These are phyloP conservation scores for Cepphus grylle DNA, from an alignment of 2,113 vertebrate species.

Conservation along the genomic window DNA sequence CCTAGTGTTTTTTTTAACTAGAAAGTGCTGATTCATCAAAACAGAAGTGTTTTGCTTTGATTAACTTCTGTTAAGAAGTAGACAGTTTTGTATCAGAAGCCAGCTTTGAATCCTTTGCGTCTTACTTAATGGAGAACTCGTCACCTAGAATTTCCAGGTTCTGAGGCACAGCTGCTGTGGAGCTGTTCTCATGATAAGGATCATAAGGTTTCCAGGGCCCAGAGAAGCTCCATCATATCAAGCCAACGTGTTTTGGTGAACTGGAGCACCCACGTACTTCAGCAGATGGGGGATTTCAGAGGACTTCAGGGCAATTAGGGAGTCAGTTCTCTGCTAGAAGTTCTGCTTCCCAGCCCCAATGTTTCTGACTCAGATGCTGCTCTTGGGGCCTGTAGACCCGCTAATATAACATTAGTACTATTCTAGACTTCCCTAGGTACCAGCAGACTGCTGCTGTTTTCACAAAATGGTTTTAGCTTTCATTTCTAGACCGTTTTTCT, in stretches of 20 bases:
- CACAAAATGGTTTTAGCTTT: not conserved
- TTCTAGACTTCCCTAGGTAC: not conserved
- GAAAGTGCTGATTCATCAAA: not conserved
- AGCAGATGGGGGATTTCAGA: not conserved
- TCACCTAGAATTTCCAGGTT: not conserved
- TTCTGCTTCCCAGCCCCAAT: not conserved
- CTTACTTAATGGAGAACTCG: not conserved
- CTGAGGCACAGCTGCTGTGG: not conserved
- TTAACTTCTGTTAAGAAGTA: not conserved
- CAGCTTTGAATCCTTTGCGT: not conserved
- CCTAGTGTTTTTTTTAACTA: not conserved
- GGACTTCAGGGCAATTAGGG: fast-evolving
- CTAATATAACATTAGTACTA: not conserved
- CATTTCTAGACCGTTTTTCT: not conserved
- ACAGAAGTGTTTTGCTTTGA: not conserved
- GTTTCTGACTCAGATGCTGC: not conserved
- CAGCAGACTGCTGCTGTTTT: not conserved
- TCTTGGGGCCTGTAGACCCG: not conserved
- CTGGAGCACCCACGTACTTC: not conserved
- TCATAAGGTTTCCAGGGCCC: not conserved
- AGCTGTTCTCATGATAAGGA: not conserved
- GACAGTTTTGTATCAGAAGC: not conserved
- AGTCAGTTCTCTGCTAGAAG: not conserved
- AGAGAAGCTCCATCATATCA: not conserved
- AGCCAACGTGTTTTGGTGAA: fast-evolving